Evolutionary conservation across 1,140 invertebrate genomes (phyloP), one percentile per base, ranked within the genome.

Genomic region (Drosophila repleta): DNA sequence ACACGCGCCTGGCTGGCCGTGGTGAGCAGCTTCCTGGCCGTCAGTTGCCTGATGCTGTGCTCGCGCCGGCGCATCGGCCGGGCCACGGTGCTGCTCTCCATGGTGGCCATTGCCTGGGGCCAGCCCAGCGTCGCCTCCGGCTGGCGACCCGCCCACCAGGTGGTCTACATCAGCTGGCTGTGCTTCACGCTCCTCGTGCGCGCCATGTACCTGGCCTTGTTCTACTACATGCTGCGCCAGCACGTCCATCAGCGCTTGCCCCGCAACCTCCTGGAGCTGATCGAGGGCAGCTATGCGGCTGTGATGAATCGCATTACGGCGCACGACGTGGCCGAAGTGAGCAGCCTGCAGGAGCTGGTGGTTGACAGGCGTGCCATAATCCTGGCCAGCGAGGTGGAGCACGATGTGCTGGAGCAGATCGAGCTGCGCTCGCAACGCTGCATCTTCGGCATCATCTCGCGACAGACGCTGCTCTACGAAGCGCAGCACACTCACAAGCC

Each of bases 151-250:
- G 45, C 77, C 5, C 72, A 71, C 21, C 76, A 71, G 46, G 7
- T 79, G 15, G 17, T 80, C 32, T 75, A 76, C 39, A 46, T 64
- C 21, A 75, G 61, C 24, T 80, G 79, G 79, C 64, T 83, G 8
- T 37, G 43, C 21, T 69, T 61, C 13, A 77, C 75, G 13, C 64
- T 82, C 0, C 43, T 82, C n/a, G 45, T 83, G 5, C 61, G 80
- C 1, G 55, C 80, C 46, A 81, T 83, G 66, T 83, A 83, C 41
- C 52, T 67, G 17, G 79, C 79, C 2, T 15, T 83, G 24, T 41
- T 83, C 26, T 83, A 75, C 18, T 49, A 78, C 10, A 66, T 83
- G 45, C 60, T 83, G 13, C 79, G 80, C 11, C 70, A 75, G 15
- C 71, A 78, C 6, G 43, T 83, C 1, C 79, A 83, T 20, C 71